phyloP scores from a whole-genome alignment of 2,888 invertebrate genomes.

The Leucania comma region DNA sequence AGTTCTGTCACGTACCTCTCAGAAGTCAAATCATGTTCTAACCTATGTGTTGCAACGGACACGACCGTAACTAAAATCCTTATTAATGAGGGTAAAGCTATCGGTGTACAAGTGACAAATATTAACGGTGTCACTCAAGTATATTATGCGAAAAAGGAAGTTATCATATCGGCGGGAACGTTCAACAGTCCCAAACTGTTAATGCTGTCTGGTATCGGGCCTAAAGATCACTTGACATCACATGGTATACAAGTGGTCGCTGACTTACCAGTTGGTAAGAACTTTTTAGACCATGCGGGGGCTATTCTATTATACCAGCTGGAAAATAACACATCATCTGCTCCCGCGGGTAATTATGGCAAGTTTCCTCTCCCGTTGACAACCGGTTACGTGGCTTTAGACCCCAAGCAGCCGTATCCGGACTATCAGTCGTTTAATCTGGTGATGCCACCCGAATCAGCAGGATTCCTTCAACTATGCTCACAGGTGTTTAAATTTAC shows the following conservation, averaged over 20 bases:
- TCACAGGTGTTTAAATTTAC: conserved; percentile 59
- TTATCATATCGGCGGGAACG: conserved; percentile 71
- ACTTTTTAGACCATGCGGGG: conserved; percentile 51
- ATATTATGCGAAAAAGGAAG: conserved; percentile 64
- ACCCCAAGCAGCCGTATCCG: conserved; percentile 53
- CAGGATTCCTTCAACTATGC: conserved; percentile 60
- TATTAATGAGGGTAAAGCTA: conserved; percentile 63
- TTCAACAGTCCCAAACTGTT: conserved; percentile 70
- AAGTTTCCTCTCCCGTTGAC: conserved; percentile 57
- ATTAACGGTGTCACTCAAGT: conserved; percentile 46
- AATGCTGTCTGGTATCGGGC: conserved; percentile 74
- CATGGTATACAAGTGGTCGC: conserved; percentile 61
- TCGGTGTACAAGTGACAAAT: conserved; percentile 62
- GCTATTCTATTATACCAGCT: neutral
- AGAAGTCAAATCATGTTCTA: conserved; percentile 56
- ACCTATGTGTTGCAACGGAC: conserved; percentile 63
- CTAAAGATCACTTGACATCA: conserved; percentile 60
- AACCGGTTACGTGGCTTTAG: conserved; percentile 55
- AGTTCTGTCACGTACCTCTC: conserved; percentile 63
- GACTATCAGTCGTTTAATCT: conserved; percentile 64
- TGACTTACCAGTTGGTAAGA: conserved; percentile 36
- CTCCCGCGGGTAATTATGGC: neutral
- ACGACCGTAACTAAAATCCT: conserved; percentile 65
- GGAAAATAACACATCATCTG: neutral
- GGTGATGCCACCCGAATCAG: conserved; percentile 51